Conservation (phyloP, 92 coral and sea anemone species). For the Pocillopora meandrina region DNA sequence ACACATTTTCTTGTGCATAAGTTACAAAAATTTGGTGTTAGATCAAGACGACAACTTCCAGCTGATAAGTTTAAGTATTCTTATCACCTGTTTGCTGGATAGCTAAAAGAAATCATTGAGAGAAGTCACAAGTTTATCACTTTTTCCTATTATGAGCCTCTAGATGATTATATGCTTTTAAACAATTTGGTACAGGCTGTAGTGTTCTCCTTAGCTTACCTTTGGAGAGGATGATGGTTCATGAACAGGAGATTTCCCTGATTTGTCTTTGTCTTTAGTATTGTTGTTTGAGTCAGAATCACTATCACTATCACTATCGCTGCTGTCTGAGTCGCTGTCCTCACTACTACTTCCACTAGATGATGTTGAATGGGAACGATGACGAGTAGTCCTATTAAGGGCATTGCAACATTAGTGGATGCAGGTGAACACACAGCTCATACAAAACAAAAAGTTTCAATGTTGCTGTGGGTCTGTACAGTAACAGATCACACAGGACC, state of each 20-base stretch:
- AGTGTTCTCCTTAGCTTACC: conserved; percentile 12
- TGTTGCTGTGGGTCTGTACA: too few species aligned
- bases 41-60: too few species aligned
- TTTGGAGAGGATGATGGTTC: conserved; percentile 44
- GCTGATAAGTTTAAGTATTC: too few species aligned
- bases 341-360: conserved; percentile 89
- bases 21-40: too few species aligned
- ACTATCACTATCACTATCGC: conserved; percentile 88
- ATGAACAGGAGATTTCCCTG: conserved; percentile 41
- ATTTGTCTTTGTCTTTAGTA: conserved; percentile 32
- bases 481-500: too few species aligned
- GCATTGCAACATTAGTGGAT: not conserved
- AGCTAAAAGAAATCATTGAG: too few species aligned
- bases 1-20: too few species aligned
- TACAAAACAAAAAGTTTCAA: too few species aligned
- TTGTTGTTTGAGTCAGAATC: conserved; percentile 40
- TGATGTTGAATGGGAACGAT: conserved; percentile 59
- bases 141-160: too few species aligned
- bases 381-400: conserved; percentile 41
- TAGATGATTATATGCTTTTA: too few species aligned
- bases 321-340: conserved; percentile 87
- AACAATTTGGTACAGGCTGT: not conserved
- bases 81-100: too few species aligned
- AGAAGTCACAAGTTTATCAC: too few species aligned
- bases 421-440: not conserved